Evolutionary conservation across 2,888 invertebrate genomes (phyloP), one percentile per base, ranked within the genome.

Genomic region (Andrena minutula): DNA sequence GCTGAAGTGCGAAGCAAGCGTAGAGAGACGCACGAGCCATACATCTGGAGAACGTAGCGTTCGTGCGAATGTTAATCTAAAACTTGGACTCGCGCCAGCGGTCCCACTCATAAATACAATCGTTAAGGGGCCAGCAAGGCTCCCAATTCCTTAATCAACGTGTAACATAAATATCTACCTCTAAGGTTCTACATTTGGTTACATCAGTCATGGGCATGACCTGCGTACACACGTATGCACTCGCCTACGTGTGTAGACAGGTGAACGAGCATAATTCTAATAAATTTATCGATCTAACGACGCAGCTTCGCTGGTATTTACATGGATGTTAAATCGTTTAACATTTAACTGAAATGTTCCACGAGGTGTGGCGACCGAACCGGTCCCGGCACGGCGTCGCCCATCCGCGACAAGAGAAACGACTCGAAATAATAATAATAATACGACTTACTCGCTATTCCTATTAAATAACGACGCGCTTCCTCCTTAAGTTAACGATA

Each of bases 171-270:
- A 89, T 85, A 73, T 84, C 49, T 80, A 73, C 47, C 58, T 28
- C 88, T 89, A 87, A 86, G 84, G 79, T 86, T 85, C 88, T 89
- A 91, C 86, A 91, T 92, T 92, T 92, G 91, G 92, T 90, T 90
- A 91, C 75, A 90, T 92, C 92, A 92, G 92, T 92, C 92, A 85
- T 90, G 74, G 75, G 71, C 76, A 78, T 79, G 77, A 66, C 58
- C 30, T 23, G 74, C 56, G 49, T 63, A 77, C 71, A 35, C 63
- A 28, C 49, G 61, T 58, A 47, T 16, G 10, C 26, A 35, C n/a
- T 51, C 16, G 23, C 26, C n/a, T 35, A 63, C 74, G 28, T 30
- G 32, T 61, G 64, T 53, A 64, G 70, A 74, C 61, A 71, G 28
- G 82, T 71, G 75, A 71, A 82, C 74, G 41, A 64, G 16, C 58